These are phyloP conservation scores for Patella ulyssiponensis DNA, from an alignment of 2,888 invertebrate species.

Conservation along the genomic window DNA sequence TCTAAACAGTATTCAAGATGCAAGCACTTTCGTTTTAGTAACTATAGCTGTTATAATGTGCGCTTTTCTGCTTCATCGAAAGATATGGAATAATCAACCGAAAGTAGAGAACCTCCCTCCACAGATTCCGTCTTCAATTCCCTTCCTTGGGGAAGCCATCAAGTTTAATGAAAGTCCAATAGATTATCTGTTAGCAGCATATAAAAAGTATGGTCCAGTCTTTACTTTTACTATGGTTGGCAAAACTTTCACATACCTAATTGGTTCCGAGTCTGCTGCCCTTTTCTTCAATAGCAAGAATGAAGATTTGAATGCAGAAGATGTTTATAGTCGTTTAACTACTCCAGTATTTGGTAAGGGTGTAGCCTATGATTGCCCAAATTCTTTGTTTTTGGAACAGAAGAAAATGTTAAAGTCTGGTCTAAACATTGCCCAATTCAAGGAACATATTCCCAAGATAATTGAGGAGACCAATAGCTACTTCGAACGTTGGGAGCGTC, in stretches of 20 bases:
- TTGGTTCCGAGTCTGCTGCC: conserved; percentile 60
- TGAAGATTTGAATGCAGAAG: conserved; percentile 66
- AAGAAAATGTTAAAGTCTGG: conserved; percentile 68
- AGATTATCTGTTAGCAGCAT: conserved; percentile 59
- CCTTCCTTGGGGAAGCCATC: conserved; percentile 64
- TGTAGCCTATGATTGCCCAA: conserved; percentile 65
- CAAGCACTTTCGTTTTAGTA: not conserved
- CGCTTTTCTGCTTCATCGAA: not conserved
- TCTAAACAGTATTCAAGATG: not conserved
- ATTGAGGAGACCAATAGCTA: conserved; percentile 58
- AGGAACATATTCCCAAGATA: conserved; percentile 59
- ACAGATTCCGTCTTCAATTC: conserved; percentile 51
- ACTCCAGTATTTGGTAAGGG: conserved; percentile 68
- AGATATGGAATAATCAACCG: not conserved
- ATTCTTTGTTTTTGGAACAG: conserved; percentile 64
- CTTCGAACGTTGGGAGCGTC: conserved; percentile 58
- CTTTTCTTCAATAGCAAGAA: conserved; percentile 66
- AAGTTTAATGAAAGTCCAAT: conserved; percentile 60
- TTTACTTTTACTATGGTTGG: conserved; percentile 69
- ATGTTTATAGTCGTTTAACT: conserved; percentile 60
- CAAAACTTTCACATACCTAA: conserved; percentile 65
- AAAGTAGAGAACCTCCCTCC: conserved; percentile 33
- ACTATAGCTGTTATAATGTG: not conserved
- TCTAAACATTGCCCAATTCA: conserved; percentile 62
- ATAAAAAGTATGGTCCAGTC: conserved; percentile 66